Evolutionary conservation across 2,797 vertebrate genomes (phyloP), one percentile per base, ranked within the genome.

Genomic region (Columba guinea): DNA sequence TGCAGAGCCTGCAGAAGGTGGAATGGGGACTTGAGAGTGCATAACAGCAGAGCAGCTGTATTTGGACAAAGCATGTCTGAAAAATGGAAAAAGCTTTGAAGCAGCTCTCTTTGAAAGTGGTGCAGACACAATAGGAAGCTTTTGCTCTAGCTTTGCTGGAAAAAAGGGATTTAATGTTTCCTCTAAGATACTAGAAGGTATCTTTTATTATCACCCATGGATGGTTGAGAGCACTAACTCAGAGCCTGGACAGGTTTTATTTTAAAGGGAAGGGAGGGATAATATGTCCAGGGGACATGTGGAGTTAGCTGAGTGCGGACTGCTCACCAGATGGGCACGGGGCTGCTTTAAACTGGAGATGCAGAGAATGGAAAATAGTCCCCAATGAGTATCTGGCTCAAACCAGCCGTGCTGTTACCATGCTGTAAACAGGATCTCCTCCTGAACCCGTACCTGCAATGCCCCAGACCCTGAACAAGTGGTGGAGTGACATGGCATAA

Each of bases 111-210:
- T n/a, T 19, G 69, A 55, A 39, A 39, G 24, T 7, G 3, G 35
- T 26, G 52, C 3, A 0, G 37, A 39, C 6, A 10, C 3, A 37
- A 70, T 0, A 5, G 7, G 58, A 44, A 49, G 13, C 24, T 65
- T 83, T 80, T 70, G 10, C n/a, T 20, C 15, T 34, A 24, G 5
- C 16, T 11, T 24, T 8, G 3, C 22, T 67, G 26, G 19, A 22
- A 69, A 60, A 69, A 37, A 21, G 14, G 10, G 17, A 9, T 34
- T 27, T 58, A 41, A 20, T 0, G 0, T 22, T 63, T 87, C 14
- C 19, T 78, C 30, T 46, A 18, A 19, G 49, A 27, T 44, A 17
- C n/a, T 41, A 3, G 22, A 39, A 18, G n/a, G 11, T 28, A 6
- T 2, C 30, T 69, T 39, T 56, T 56, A 12, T 60, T 51, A 9